Evolutionary conservation across 2,797 vertebrate genomes (phyloP).

Genomic region (Pantherophis vulpinus): DNA sequence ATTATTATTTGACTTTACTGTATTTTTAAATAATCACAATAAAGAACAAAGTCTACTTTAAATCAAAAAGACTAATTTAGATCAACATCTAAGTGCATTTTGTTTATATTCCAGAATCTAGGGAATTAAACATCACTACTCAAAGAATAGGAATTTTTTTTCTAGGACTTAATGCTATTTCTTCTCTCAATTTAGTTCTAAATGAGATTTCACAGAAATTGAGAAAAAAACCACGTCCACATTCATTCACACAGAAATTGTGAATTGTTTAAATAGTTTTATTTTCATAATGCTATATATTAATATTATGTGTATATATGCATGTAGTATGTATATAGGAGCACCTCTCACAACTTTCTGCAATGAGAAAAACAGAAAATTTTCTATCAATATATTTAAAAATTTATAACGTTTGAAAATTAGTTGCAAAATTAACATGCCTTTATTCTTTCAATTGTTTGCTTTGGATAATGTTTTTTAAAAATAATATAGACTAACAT

Average conservation of each 20-base stretch:
- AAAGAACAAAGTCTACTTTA: neutral
- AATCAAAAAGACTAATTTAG: neutral
- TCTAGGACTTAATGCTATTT: no score
- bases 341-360: no score
- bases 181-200: no score
- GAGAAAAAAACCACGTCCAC: no score
- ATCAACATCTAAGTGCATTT: neutral
- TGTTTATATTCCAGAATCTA: neutral
- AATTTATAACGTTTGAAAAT: neutral
- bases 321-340: no score
- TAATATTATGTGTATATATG: neutral
- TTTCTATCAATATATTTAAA: no score
- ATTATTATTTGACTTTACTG: neutral
- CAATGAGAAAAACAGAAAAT: no score
- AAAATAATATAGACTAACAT: neutral
- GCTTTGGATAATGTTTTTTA: neutral
- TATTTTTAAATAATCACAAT: neutral
- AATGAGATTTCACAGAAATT: no score
- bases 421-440: neutral
- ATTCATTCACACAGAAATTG: neutral
- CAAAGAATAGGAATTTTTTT: neutral
- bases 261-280: neutral
- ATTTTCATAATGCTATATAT: neutral
- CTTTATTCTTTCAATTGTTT: neutral
- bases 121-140: neutral